Percentiles rank a stretch among this genome's conserved stretches.
phyloP scores from a whole-genome alignment of 2,888 invertebrate species.

The Mactromeris polynyma region DNA sequence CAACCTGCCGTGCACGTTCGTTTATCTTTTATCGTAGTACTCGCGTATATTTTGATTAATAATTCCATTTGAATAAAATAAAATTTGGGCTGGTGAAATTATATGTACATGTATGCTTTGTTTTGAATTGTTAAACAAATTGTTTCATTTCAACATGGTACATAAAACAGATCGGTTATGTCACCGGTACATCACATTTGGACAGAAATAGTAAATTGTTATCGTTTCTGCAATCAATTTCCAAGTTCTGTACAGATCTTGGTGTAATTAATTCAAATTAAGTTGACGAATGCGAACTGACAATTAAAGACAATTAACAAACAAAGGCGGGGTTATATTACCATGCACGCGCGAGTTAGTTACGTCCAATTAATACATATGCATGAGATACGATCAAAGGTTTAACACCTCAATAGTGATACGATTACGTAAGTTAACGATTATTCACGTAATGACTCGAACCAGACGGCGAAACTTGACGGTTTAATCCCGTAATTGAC shows the following conservation, averaged over 20 bases:
- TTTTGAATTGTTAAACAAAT: too few species aligned
- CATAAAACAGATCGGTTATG: too few species aligned
- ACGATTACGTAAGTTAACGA: conserved; percentile 59
- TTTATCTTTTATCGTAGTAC: not conserved
- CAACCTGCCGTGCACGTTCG: not conserved
- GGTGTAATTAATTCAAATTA: not conserved
- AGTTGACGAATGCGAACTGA: not conserved
- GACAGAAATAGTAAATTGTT: too few species aligned
- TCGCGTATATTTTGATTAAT: too few species aligned
- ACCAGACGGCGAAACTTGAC: conserved; percentile 54
- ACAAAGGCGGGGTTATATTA: conserved; percentile 1
- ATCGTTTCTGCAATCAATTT: too few species aligned
- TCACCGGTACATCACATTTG: too few species aligned
- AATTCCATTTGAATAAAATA: not conserved
- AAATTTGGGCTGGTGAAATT: too few species aligned
- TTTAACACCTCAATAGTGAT: conserved; percentile 39
- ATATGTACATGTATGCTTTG: too few species aligned
- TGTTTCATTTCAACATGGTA: too few species aligned
- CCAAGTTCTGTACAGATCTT: too few species aligned
- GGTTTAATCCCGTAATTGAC: conserved; percentile 48
- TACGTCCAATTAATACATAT: conserved; percentile 1
- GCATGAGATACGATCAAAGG: conserved; percentile 36
- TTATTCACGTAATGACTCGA: conserved; percentile 57
- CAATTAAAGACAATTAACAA: conserved; percentile 1
- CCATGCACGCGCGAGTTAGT: not conserved